These are phyloP conservation scores for Gadopsis bispinosus DNA, from an alignment of 2,797 vertebrate species.

Conservation along the genomic window DNA sequence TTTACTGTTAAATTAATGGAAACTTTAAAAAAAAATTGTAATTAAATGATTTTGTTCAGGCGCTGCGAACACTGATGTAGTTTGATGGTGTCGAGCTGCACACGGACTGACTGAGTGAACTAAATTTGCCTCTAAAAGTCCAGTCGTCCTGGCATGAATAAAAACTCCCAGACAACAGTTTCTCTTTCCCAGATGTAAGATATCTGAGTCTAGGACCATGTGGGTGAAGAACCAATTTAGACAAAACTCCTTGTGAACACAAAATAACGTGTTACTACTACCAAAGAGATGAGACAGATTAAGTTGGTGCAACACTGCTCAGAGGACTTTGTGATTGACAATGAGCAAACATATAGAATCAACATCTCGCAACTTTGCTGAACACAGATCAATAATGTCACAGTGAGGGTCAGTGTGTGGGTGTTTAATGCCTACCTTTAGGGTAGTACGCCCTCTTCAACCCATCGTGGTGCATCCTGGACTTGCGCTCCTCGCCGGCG, in stretches of 20 bases:
- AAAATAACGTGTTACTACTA: not conserved
- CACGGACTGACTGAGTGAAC: constrained; percentile 27
- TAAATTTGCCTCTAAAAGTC: constrained; percentile 35
- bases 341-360: not conserved
- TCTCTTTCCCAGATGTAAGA: constrained; percentile 11
- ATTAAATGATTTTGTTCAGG: not conserved
- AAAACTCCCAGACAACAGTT: not conserved
- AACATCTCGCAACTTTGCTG: not conserved
- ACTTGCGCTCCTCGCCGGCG: constrained; percentile 90
- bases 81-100: constrained; percentile 9
- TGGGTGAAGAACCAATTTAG: not conserved
- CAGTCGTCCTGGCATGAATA: constrained; percentile 5
- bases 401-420: constrained; percentile 38
- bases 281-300: not conserved
- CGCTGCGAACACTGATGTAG: not conserved
- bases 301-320: not conserved
- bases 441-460: constrained; percentile 96
- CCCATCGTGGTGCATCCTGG: constrained; percentile 92
- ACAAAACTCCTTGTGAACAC: not conserved
- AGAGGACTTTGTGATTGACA: not conserved
- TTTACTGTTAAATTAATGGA: not conserved
- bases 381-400: constrained; percentile 20
- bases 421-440: constrained; percentile 89
- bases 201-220: not conserved
- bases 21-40: not conserved